A percentile compares a stretch with the other conserved stretches of the same genome.
phyloP scores from a whole-genome alignment of 2,113 vertebrate genomes.

The Grammomys surdaster region DNA sequence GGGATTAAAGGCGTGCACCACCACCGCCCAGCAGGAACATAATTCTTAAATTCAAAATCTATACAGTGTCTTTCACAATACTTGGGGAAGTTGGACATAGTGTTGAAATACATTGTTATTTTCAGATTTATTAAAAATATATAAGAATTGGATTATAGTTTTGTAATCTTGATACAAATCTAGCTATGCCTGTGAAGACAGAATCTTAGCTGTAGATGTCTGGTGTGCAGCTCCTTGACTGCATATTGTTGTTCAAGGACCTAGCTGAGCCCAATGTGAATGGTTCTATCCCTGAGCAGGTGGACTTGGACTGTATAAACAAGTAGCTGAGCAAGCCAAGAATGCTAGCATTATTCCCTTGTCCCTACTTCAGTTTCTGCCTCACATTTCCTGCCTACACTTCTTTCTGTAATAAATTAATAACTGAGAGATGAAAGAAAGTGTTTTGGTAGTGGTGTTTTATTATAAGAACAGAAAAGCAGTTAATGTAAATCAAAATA shows the following conservation, averaged over 20 bases:
- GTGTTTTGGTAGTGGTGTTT: not conserved
- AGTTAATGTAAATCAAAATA: not conserved
- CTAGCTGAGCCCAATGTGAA: not conserved
- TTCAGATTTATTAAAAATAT: not conserved
- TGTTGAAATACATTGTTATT: not conserved
- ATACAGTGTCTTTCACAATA: not conserved
- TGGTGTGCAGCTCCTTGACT: not conserved
- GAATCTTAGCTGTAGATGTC: not conserved
- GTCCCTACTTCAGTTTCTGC: not conserved
- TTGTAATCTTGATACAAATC: not conserved
- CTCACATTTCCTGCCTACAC: not conserved
- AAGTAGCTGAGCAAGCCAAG: not conserved
- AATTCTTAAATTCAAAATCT: not conserved
- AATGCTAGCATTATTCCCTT: not conserved
- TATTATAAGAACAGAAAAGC: not conserved
- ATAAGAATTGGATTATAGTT: not conserved
- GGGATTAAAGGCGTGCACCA: no score
- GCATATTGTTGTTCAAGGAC: not conserved
- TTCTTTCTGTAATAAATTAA: not conserved
- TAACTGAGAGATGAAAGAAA: not conserved
- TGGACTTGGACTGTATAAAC: not conserved
- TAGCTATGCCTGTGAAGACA: not conserved
- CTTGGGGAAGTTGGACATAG: not conserved
- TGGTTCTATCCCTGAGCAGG: not conserved
- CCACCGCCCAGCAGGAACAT: not conserved